Percentiles rank a stretch among this genome's conserved stretches.
phyloP scores from a whole-genome alignment of 2,113 vertebrate genomes.

The Pachyramphus minor region DNA sequence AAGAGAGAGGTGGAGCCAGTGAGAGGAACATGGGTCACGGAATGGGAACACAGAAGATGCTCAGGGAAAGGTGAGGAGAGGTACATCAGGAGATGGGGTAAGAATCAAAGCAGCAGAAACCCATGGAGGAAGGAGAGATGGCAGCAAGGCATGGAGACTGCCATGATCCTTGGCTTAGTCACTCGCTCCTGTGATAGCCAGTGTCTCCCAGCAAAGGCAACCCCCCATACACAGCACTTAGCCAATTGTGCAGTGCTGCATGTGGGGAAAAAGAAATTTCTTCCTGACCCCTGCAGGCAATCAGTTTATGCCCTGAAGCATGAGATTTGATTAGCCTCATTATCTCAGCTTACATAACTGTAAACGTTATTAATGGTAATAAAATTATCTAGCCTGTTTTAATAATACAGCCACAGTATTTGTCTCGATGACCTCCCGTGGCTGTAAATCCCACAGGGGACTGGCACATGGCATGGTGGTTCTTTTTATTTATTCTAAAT shows the following conservation, averaged over 20 bases:
- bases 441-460: constrained; percentile 48
- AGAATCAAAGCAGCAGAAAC: neutral
- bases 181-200: neutral
- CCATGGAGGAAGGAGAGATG: neutral
- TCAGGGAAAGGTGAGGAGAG: neutral
- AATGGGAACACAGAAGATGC: neutral
- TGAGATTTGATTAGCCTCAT: constrained; percentile 73
- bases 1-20: neutral
- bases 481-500: constrained; percentile 57
- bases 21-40: accelerated
- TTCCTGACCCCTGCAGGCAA: constrained; percentile 65
- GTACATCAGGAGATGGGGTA: neutral
- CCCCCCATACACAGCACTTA: accelerated
- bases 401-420: constrained; percentile 61
- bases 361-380: constrained; percentile 71
- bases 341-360: constrained; percentile 68
- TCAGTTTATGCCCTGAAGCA: constrained; percentile 69
- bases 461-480: neutral
- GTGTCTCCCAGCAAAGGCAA: neutral
- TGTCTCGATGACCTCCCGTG: constrained; percentile 46
- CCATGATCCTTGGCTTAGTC: neutral
- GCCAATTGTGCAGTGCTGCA: neutral
- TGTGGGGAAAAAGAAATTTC: constrained; percentile 42
- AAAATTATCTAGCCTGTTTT: constrained; percentile 68
- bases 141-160: neutral